Evolutionary conservation across 2,888 invertebrate genomes (phyloP).

Genomic region (Archips xylosteana): DNA sequence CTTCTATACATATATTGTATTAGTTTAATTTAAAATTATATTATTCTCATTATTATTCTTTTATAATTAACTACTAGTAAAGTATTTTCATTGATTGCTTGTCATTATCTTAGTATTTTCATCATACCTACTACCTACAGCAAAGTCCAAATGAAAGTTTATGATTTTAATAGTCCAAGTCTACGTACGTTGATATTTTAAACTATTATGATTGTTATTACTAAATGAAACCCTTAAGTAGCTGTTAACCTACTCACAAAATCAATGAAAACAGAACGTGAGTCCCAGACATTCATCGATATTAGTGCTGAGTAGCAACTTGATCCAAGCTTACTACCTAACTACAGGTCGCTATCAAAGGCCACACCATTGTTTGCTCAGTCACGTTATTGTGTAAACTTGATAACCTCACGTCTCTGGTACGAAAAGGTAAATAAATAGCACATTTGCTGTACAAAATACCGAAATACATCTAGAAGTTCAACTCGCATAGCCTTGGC

Average conservation of each 20-base stretch:
- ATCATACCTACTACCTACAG: too few species aligned
- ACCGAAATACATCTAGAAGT: slow-evolving; percentile 13
- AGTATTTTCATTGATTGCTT: neutral
- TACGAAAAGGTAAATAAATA: slow-evolving; percentile 16
- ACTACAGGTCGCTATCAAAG: slow-evolving; percentile 13
- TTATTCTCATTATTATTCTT: neutral
- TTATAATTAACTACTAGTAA: neutral
- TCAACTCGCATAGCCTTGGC: slow-evolving; percentile 13
- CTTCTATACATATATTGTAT: too few species aligned
- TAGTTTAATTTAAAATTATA: too few species aligned
- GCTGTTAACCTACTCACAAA: too few species aligned
- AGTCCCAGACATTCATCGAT: slow-evolving; percentile 9
- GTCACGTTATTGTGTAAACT: slow-evolving; percentile 18
- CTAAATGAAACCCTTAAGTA: too few species aligned
- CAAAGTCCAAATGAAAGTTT: too few species aligned
- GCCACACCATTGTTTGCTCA: slow-evolving; percentile 21
- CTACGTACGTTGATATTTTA: too few species aligned
- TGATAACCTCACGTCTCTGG: neutral
- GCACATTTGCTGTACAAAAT: neutral
- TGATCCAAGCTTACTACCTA: slow-evolving; percentile 12
- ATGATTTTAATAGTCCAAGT: too few species aligned
- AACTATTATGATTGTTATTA: too few species aligned
- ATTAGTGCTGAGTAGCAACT: slow-evolving; percentile 1
- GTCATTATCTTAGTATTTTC: too few species aligned
- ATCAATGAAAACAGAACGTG: neutral